Conservation (phyloP, 2,888 invertebrate species). For the Ornithoptera alexandrae region DNA sequence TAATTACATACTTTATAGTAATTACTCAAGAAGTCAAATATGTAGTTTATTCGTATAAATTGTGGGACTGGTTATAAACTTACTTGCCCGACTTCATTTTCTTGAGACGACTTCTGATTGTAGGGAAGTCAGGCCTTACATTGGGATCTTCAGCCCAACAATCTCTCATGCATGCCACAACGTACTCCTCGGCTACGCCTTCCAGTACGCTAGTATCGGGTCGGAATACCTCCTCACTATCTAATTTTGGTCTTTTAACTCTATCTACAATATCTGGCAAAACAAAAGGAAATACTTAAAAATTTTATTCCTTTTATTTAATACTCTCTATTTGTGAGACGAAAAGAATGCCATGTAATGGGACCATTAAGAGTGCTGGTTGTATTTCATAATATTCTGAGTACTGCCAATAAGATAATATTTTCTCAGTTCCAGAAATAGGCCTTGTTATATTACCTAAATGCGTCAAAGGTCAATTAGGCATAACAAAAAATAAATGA, state of each 20-base stretch:
- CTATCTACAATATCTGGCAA: conserved; percentile 89
- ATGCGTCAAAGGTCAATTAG: too few species aligned
- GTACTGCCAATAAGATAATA: too few species aligned
- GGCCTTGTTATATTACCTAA: too few species aligned
- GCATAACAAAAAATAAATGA: too few species aligned
- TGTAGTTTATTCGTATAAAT: background rate
- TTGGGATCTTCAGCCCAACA: conserved; percentile 95
- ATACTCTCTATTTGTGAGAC: too few species aligned
- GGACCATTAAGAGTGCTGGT: too few species aligned
- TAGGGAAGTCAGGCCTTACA: conserved; percentile 90
- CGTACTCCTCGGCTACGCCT: conserved; percentile 86
- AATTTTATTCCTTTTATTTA: too few species aligned
- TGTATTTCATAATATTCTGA: too few species aligned
- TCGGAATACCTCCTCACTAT: conserved; percentile 87
- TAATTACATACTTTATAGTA: too few species aligned
- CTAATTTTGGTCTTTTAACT: conserved; percentile 84
- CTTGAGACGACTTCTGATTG: conserved; percentile 89
- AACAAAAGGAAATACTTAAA: background rate
- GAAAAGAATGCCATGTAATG: background rate
- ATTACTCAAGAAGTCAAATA: too few species aligned
- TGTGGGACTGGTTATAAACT: conserved; percentile 52
- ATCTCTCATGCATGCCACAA: conserved; percentile 89
- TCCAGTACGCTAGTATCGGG: conserved; percentile 88
- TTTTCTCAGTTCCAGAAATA: too few species aligned
- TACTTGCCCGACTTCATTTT: conserved; percentile 93